Evolutionary conservation across 2,888 invertebrate species (phyloP).

Genomic region (Chelonus formosanus): DNA sequence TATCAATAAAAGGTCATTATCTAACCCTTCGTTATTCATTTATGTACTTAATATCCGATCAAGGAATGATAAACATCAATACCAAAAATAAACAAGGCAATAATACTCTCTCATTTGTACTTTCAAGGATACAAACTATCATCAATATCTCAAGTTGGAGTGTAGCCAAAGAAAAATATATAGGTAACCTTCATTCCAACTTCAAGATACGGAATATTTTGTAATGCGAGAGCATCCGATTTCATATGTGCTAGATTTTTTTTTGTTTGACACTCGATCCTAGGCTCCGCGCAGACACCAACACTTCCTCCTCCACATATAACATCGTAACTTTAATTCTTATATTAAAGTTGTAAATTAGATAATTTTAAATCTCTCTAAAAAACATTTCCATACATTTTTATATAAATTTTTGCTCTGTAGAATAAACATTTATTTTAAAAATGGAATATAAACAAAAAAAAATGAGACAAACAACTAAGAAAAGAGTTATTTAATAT

Average conservation of each 20-base stretch:
- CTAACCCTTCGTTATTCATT: too few species aligned
- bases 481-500: conserved; percentile 4
- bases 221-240: conserved; percentile 36
- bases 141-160: conserved; percentile 29
- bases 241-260: conserved; percentile 27
- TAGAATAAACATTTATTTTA: neutral
- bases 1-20: too few species aligned
- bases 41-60: too few species aligned
- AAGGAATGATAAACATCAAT: too few species aligned
- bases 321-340: too few species aligned
- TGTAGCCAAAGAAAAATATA: conserved; percentile 33
- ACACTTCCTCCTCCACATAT: neutral
- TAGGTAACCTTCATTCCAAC: conserved; percentile 9
- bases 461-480: conserved; percentile 2
- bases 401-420: too few species aligned
- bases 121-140: neutral
- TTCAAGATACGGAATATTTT: conserved; percentile 28
- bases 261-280: conserved; percentile 6
- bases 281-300: too few species aligned
- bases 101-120: too few species aligned
- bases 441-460: conserved; percentile 12
- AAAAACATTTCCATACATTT: too few species aligned
- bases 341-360: too few species aligned
- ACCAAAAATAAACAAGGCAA: too few species aligned
- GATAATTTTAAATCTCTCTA: too few species aligned